These are phyloP conservation scores for Nomada ruficornis DNA, from an alignment of 2,888 invertebrate species.

Conservation along the genomic window DNA sequence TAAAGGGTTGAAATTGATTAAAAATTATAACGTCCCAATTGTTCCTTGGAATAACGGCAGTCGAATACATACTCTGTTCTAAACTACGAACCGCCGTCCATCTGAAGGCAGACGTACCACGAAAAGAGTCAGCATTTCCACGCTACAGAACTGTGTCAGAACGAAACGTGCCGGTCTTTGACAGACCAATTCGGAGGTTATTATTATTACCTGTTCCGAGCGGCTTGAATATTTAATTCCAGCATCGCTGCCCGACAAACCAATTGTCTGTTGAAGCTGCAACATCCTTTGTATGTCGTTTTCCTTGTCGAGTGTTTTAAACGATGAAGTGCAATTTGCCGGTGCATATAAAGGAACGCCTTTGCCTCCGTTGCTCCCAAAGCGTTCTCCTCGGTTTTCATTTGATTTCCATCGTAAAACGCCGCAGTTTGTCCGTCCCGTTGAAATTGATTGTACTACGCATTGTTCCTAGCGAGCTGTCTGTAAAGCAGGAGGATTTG, in stretches of 20 bases:
- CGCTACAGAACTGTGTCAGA: not conserved
- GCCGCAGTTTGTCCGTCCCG: slow-evolving; percentile 5
- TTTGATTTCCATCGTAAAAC: slow-evolving; percentile 39
- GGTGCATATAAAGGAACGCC: slow-evolving; percentile 38
- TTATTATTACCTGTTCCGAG: slow-evolving; percentile 33
- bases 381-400: slow-evolving; percentile 40
- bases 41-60: too few relatives aligned
- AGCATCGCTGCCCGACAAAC: slow-evolving; percentile 33
- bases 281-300: slow-evolving; percentile 47
- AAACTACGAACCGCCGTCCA: too few relatives aligned
- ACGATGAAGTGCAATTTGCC: slow-evolving; percentile 51
- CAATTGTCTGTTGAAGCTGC: slow-evolving; percentile 48
- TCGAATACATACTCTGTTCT: too few relatives aligned
- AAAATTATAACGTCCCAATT: too few relatives aligned
- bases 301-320: slow-evolving; percentile 34
- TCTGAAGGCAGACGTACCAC: too few relatives aligned
- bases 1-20: too few relatives aligned
- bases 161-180: slow-evolving; percentile 16
- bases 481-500: not conserved
- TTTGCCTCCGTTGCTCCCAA: slow-evolving; percentile 33
- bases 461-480: slow-evolving; percentile 13
- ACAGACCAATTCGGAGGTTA: slow-evolving; percentile 48
- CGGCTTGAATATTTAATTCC: slow-evolving; percentile 53
- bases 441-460: slow-evolving; percentile 17
- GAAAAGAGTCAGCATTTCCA: not conserved